Base-by-base conservation (phyloP, 2,888 invertebrate species). In the Cantharis flavilabris region DNA sequence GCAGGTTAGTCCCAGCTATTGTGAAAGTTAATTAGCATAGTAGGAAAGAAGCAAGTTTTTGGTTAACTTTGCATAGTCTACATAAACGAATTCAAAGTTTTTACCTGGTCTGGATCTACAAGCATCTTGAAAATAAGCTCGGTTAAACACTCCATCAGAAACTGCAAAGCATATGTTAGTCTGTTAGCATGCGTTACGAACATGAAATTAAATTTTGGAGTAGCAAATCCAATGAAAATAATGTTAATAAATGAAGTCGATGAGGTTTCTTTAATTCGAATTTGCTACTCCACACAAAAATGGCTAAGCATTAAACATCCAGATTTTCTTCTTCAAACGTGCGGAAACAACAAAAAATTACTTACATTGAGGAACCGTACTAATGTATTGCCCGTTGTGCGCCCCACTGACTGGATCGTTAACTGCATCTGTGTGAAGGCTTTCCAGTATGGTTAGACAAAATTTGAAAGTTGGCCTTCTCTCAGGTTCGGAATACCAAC, bases 401-500 rank as follows among this genome's bases (percentile, higher is more conserved):
- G 88, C 89, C 18, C 86, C 87, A 3, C 88, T 87, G 28, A 87
- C 84, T 11, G 88, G 87, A 72, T 86, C 84, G 49, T 87, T 83
- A 10, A 87, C 80, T 9, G 86, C 86, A 77, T 87, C 83, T 23
- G 82, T 81, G 73, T 88, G 87, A 7, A 88, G 82, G 72, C 85
- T 83, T 77, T 91, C 89, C 79, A 95, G 89, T 69, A 92, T 89
- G 81, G 93, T 93, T 65, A 96, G 90, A 85, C 97, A 96, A 82
- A 93, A 92, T 80, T 94, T 93, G 88, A 98, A 98, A 70, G 95
- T 95, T 1, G 98, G 98, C 76, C 98, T 91, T 80, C 93, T 92
- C 79, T 96, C 96, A 0, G 96, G 93, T 69, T 92, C 91, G 84
- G 93, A 95, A 84, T 93, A 94, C 98, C 98, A 98, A 87, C 98